Base-by-base conservation (phyloP, 92 coral and sea anemone species). In the Zoanthus sociatus region DNA sequence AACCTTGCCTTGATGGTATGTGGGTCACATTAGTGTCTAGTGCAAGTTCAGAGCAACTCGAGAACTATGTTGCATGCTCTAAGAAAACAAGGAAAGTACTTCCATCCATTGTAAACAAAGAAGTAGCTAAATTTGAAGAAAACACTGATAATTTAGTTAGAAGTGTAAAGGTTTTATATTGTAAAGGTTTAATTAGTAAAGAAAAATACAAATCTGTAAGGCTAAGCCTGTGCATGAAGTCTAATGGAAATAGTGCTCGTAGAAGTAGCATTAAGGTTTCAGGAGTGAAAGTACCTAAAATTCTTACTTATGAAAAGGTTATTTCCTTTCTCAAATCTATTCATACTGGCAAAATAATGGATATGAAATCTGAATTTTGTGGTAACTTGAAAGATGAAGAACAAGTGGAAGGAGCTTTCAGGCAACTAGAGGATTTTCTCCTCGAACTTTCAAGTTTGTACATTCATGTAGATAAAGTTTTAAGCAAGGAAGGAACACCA, bases 1-100 rank as follows among this genome's bases (percentile, higher is more conserved):
- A 82, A 54, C 79, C 94, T 66, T 84, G 92, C 83, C 94, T 91
- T 77, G 94, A 83, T 88, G 91, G 89, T 54, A 83, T 88, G 87
- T 88, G 94, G 94, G 78, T 82, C 31, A 90, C 85, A 76, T 76
- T 89, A 61, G 89, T 90, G 60, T 77, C 69, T 64, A 70, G 45
- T 69, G 84, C 82, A 77, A 85, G 89, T 77, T 44, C 81, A 33
- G 87, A 78, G 58, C 86, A 77, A 71, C 87, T 85, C 9, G 73
- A 78, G 70, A 84, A 76, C 54, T 90, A 85, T 71, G 20, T 85
- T 17, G 53, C 64, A 45, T 84, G 71, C 58, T 90, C 87, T 77
- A 90, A 90, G 86, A 78, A 83, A 78, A 45, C 63, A 53, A 75
- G 66, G 37, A 84, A 70, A 33, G 76, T 84, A 44, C 45, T 89